phyloP scores from a whole-genome alignment of 2,888 invertebrate genomes.

The Euspilapteryx auroguttella region DNA sequence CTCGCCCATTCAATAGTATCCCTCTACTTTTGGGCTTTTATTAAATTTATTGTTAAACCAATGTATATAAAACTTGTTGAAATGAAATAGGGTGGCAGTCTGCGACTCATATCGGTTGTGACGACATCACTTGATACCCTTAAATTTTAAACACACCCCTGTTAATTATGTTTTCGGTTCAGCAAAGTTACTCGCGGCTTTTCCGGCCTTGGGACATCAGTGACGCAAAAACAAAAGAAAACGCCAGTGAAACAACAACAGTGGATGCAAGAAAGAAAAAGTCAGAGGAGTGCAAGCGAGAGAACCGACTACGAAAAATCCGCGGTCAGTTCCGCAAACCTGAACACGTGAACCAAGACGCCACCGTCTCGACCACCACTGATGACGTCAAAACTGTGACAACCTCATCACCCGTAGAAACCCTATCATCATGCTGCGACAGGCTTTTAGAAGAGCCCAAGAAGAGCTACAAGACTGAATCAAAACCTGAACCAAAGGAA shows the following conservation, averaged over 20 bases:
- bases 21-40: constrained; percentile 51
- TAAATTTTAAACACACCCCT: too few relatives aligned
- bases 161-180: constrained; percentile 33
- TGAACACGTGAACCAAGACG: constrained; percentile 49
- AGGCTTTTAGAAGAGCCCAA: constrained; percentile 27
- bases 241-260: constrained; percentile 8
- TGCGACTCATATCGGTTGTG: constrained; percentile 28
- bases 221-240: constrained; percentile 19
- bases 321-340: constrained; percentile 38
- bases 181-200: constrained; percentile 49
- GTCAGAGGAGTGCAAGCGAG: constrained; percentile 27
- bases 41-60: constrained; percentile 58
- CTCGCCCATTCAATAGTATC: constrained; percentile 49
- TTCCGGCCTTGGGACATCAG: constrained; percentile 66
- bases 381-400: constrained; percentile 13
- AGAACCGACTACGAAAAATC: constrained; percentile 44
- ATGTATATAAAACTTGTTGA: constrained; percentile 58
- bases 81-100: constrained; percentile 48
- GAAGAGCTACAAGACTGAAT: constrained; percentile 14
- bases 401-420: constrained; percentile 33
- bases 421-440: constrained; percentile 36
- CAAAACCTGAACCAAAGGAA: constrained; percentile 7
- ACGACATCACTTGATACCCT: constrained; percentile 13
- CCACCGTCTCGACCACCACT: constrained; percentile 61
- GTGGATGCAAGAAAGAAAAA: constrained; percentile 19